A percentile compares a stretch with the other conserved stretches of the same genome.
These are phyloP conservation scores for Drosophila sechellia DNA, from an alignment of 1,140 invertebrate species.

Conservation along the genomic window DNA sequence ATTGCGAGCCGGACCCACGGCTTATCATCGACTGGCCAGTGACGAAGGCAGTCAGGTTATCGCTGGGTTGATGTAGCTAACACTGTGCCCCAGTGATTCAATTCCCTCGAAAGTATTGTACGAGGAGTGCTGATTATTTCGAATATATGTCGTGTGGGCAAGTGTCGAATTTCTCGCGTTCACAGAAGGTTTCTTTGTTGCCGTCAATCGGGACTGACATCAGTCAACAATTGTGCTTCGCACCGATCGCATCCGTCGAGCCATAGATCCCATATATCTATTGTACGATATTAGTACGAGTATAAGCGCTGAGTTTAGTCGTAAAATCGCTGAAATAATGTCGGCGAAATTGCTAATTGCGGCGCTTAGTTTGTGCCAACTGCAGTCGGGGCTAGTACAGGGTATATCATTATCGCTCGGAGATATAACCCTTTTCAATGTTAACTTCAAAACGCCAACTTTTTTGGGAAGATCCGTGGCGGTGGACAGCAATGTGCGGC, in stretches of 20 bases:
- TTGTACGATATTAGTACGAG: background rate
- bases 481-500: slow-evolving; percentile 25
- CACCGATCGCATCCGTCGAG: slow-evolving; percentile 34
- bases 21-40: slow-evolving; percentile 53
- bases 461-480: slow-evolving; percentile 31
- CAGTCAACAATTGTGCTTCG: slow-evolving; percentile 61
- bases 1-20: slow-evolving; percentile 54
- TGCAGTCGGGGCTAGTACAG: slow-evolving; percentile 21
- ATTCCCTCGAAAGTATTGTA: slow-evolving; percentile 62
- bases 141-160: slow-evolving; percentile 6
- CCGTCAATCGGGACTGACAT: slow-evolving; percentile 30
- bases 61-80: slow-evolving; percentile 48
- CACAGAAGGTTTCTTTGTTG: slow-evolving; percentile 64
- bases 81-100: slow-evolving; percentile 62
- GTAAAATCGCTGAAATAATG: slow-evolving; percentile 13
- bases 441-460: slow-evolving; percentile 54
- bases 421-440: slow-evolving; percentile 64
- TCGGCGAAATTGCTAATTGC: slow-evolving; percentile 21
- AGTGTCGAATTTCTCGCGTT: slow-evolving; percentile 38
- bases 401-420: slow-evolving; percentile 54
- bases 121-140: slow-evolving; percentile 15
- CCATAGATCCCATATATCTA: background rate
- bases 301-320: background rate
- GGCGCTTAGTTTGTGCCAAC: slow-evolving; percentile 37
- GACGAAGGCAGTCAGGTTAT: slow-evolving; percentile 65